phyloP scores from a whole-genome alignment of 2,888 invertebrate genomes.

The Tetragonisca angustula region DNA sequence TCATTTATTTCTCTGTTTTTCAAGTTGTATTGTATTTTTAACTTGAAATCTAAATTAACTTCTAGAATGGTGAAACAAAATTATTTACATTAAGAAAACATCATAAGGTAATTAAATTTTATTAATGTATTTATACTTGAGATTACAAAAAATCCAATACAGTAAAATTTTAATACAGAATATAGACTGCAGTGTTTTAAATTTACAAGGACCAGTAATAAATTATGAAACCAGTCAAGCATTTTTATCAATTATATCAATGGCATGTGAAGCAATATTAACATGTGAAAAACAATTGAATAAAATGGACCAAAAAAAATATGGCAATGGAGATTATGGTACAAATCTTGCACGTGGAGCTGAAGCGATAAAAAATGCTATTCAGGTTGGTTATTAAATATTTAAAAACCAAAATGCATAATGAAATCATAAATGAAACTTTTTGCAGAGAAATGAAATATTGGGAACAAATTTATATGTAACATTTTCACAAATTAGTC shows the following conservation, averaged over 20 bases:
- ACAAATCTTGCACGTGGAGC: slow-evolving; percentile 86
- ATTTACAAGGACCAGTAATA: slow-evolving; percentile 79
- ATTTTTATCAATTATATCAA: slow-evolving; percentile 79
- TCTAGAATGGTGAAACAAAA: slow-evolving; percentile 20
- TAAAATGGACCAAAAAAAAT: slow-evolving; percentile 88
- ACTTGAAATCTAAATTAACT: neutral
- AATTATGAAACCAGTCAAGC: slow-evolving; percentile 72
- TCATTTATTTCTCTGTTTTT: slow-evolving; percentile 1
- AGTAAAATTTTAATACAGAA: slow-evolving; percentile 13
- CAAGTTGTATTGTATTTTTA: neutral
- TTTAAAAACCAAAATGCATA: neutral
- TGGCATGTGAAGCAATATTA: slow-evolving; percentile 86
- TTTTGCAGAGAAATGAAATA: slow-evolving; percentile 54
- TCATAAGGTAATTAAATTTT: slow-evolving; percentile 40
- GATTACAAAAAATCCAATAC: neutral
- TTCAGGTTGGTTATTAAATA: slow-evolving; percentile 60
- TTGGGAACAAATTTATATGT: slow-evolving; percentile 55
- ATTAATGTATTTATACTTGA: slow-evolving; percentile 1
- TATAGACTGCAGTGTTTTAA: neutral
- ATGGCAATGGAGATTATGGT: slow-evolving; percentile 92
- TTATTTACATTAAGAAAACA: slow-evolving; percentile 17
- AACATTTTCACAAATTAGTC: slow-evolving; percentile 82
- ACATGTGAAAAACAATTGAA: slow-evolving; percentile 87
- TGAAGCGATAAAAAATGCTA: slow-evolving; percentile 66
- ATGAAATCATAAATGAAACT: neutral